Evolutionary conservation across 2,888 invertebrate genomes (phyloP).

Genomic region (Thymelicus sylvestris): DNA sequence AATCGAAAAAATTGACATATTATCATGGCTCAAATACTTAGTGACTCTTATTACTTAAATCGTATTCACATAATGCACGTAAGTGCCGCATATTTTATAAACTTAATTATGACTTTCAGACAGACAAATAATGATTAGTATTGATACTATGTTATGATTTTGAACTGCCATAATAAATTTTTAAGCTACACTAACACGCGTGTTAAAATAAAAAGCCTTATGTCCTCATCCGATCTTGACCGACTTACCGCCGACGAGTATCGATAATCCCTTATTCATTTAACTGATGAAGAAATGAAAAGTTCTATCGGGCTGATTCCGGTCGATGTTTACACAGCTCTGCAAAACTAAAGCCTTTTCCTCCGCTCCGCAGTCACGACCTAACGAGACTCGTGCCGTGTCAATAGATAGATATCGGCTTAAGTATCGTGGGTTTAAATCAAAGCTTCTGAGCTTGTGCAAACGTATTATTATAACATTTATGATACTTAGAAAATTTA

Average conservation of each 20-base stretch:
- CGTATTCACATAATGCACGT: too few species aligned
- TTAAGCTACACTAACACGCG: too few species aligned
- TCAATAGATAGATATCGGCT: conserved; percentile 23
- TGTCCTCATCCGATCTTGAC: conserved; percentile 4
- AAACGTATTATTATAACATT: conserved; percentile 15
- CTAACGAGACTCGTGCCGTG: conserved; percentile 30
- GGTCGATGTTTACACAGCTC: conserved; percentile 33
- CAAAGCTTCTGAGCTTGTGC: conserved; percentile 20
- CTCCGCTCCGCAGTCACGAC: conserved; percentile 29
- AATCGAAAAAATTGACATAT: too few species aligned
- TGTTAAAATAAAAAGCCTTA: too few species aligned
- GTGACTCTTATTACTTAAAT: too few species aligned
- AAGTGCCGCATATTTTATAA: too few species aligned
- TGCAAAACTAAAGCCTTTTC: conserved; percentile 32
- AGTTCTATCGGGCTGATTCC: conserved; percentile 37
- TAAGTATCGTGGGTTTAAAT: conserved; percentile 17
- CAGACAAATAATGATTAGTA: too few species aligned
- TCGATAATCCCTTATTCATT: conserved; percentile 42
- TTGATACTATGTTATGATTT: too few species aligned
- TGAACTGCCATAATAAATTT: too few species aligned
- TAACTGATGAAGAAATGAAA: conserved; percentile 45
- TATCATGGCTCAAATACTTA: too few species aligned
- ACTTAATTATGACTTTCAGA: too few species aligned
- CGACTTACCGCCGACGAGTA: conserved; percentile 5
- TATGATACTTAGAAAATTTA: conserved; percentile 6